A percentile compares a stretch with the other conserved stretches of the same genome.
These are phyloP conservation scores for Corythornis madagascariensis DNA, from an alignment of 2,113 vertebrate genomes.

Conservation along the genomic window DNA sequence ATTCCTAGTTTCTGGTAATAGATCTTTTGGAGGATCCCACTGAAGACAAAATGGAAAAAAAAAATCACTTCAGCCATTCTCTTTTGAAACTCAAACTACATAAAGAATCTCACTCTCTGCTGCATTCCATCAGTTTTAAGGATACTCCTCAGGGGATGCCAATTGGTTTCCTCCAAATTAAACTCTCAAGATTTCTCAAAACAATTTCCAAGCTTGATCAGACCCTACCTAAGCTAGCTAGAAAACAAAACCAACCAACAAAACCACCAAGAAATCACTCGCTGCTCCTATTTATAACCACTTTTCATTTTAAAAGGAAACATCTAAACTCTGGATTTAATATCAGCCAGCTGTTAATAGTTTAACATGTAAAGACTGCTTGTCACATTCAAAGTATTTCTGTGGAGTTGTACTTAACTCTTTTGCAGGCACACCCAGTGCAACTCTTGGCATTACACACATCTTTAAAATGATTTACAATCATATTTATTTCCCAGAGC, in stretches of 20 bases:
- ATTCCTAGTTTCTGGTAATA: neutral
- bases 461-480: slow-evolving; percentile 2
- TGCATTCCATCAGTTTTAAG: neutral
- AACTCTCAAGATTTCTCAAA: neutral
- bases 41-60: slow-evolving; percentile 36
- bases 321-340: slow-evolving; percentile 18
- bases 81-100: neutral
- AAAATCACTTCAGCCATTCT: neutral
- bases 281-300: neutral
- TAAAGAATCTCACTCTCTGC: neutral
- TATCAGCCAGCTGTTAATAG: slow-evolving; percentile 1
- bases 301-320: neutral
- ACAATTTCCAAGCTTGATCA: neutral
- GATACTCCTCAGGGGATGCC: neutral
- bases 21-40: neutral
- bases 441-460: neutral
- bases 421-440: neutral
- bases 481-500: neutral
- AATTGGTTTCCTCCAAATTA: neutral
- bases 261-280: neutral
- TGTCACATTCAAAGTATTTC: slow-evolving; percentile 10
- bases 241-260: neutral
- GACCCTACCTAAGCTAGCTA: neutral
- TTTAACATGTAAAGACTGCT: neutral
- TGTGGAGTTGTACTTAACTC: neutral